Evolutionary conservation across 2,888 invertebrate genomes (phyloP).

Genomic region (Drosophila nr. perissopoda): DNA sequence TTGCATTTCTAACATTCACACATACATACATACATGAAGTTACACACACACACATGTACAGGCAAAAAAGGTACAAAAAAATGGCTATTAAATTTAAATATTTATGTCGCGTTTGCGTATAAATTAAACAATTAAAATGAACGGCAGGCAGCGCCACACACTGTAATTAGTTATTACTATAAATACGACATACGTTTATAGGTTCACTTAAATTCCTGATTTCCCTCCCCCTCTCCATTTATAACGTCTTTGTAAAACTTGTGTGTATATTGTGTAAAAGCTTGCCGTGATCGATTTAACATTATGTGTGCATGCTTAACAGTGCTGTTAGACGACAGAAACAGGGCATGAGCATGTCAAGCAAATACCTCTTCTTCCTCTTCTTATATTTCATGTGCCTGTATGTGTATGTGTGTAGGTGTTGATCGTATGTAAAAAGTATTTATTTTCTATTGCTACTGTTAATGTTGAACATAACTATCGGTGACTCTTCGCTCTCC

Average conservation of each 20-base stretch:
- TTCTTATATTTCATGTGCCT: neutral
- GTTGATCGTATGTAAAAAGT: neutral
- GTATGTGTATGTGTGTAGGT: neutral
- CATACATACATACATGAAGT: constrained; percentile 17
- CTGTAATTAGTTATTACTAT: neutral
- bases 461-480: neutral
- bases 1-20: constrained; percentile 6
- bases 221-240: neutral
- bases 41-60: constrained; percentile 2
- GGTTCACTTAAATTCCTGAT: neutral
- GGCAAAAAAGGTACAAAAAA: neutral
- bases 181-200: neutral
- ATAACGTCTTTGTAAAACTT: neutral
- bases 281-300: neutral
- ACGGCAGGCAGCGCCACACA: neutral
- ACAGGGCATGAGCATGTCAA: neutral
- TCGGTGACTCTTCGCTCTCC: neutral
- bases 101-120: neutral
- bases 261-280: neutral
- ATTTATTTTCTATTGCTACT: neutral
- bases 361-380: neutral
- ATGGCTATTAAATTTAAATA: neutral
- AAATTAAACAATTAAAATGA: neutral
- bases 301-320: constrained; percentile 1
- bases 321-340: neutral